Conservation (phyloP, 2,888 invertebrate genomes). For the Mimas tiliae region DNA sequence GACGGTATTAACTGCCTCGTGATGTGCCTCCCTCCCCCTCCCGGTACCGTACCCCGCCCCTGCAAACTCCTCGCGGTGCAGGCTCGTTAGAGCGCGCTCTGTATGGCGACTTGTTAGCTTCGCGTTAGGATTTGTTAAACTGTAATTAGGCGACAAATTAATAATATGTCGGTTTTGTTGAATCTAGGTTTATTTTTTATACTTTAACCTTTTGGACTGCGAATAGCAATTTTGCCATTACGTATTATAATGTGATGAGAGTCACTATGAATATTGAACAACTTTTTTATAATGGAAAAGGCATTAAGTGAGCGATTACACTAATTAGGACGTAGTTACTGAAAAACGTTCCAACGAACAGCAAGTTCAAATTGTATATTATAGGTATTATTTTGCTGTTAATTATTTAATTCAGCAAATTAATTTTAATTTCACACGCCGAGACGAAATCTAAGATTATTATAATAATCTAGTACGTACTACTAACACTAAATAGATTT, state of each 20-base stretch:
- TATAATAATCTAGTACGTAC: no score
- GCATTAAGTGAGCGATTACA: no score
- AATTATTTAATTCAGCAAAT: no score
- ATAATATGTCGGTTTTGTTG: slow-evolving; percentile 15
- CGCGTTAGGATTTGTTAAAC: slow-evolving; percentile 39
- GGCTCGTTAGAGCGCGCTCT: slow-evolving; percentile 36
- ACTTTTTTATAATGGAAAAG: no score
- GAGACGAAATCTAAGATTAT: no score
- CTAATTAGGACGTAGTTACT: no score
- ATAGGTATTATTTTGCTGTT: no score
- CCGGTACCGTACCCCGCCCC: not conserved
- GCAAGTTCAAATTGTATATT: no score
- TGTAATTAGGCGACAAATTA: slow-evolving; percentile 50
- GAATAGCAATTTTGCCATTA: not conserved
- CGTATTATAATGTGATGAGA: not conserved
- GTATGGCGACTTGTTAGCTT: slow-evolving; percentile 45
- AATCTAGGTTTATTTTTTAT: slow-evolving; percentile 6
- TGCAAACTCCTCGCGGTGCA: slow-evolving; percentile 11
- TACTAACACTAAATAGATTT: no score
- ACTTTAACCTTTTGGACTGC: not conserved
- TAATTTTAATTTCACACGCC: no score
- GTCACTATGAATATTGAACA: not conserved
- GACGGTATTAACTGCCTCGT: slow-evolving; percentile 62
- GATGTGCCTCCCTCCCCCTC: slow-evolving; percentile 38
- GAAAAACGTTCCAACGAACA: no score